These are phyloP conservation scores for Hypercompe scribonia DNA, from an alignment of 2,888 invertebrate genomes.

Conservation along the genomic window DNA sequence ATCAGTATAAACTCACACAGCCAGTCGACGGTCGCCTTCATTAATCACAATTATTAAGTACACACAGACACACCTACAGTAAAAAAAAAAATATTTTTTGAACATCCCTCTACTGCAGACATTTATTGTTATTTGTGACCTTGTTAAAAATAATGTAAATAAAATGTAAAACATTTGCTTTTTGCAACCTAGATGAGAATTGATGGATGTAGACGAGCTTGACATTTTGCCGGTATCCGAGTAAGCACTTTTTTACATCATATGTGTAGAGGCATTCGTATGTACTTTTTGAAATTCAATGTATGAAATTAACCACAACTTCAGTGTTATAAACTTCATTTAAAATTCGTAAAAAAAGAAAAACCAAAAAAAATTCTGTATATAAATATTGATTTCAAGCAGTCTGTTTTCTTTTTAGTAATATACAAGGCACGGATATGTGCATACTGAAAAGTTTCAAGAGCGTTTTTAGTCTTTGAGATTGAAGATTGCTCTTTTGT, in stretches of 20 bases:
- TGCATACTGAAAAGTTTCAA: too few species aligned
- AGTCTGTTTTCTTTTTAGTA: too few species aligned
- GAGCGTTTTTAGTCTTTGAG: too few species aligned
- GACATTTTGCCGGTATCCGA: not conserved
- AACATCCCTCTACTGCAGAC: not conserved
- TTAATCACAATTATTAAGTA: not conserved
- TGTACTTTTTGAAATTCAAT: not conserved
- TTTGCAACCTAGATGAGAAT: not conserved
- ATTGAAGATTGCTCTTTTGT: too few species aligned
- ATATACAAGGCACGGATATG: too few species aligned
- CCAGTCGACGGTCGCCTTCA: not conserved
- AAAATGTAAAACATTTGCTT: conserved; percentile 14
- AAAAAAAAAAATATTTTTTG: not conserved
- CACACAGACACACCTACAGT: not conserved
- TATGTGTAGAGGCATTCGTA: not conserved
- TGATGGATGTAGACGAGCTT: conserved; percentile 5
- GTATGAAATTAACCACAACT: not conserved
- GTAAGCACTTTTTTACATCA: not conserved
- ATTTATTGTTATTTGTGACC: not conserved
- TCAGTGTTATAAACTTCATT: not conserved
- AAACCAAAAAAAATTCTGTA: too few species aligned
- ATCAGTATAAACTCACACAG: not conserved
- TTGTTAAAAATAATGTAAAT: not conserved
- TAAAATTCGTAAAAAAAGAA: not conserved
- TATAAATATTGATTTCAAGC: too few species aligned